A percentile compares a stretch with the other conserved stretches of the same genome.
phyloP scores from a whole-genome alignment of 2,888 invertebrate genomes.

The Eristalis pertinax region DNA sequence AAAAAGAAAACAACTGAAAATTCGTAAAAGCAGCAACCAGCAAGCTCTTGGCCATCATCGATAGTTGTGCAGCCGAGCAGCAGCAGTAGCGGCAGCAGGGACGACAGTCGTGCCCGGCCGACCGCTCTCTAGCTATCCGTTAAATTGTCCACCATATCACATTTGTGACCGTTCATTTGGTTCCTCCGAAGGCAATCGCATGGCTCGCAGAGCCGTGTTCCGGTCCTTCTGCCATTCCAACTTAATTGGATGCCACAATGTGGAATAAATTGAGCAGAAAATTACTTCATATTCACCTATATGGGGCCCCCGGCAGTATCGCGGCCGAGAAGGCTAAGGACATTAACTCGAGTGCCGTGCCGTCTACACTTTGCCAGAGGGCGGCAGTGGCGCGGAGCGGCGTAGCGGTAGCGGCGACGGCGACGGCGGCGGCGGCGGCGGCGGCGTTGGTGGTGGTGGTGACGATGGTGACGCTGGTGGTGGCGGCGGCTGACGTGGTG shows the following conservation, averaged over 20 bases:
- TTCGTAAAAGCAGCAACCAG: neutral
- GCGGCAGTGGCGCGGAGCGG: neutral
- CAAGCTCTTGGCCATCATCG: neutral
- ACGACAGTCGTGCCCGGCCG: slow-evolving; percentile 17
- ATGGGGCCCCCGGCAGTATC: slow-evolving; percentile 53
- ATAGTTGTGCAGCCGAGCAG: neutral
- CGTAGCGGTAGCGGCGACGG: neutral
- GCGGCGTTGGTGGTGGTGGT: neutral
- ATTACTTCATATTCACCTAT: slow-evolving; percentile 79
- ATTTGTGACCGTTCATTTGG: slow-evolving; percentile 73
- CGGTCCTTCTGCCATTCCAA: slow-evolving; percentile 74
- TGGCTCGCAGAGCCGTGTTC: slow-evolving; percentile 62
- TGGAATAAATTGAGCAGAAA: slow-evolving; percentile 82
- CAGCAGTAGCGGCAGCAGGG: neutral
- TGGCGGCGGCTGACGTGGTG: slow-evolving; percentile 26
- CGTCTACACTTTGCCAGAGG: slow-evolving; percentile 60
- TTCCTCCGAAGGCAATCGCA: slow-evolving; percentile 67
- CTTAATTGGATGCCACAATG: slow-evolving; percentile 81
- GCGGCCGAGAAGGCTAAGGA: slow-evolving; percentile 65
- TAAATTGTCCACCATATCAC: slow-evolving; percentile 72
- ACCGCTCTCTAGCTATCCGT: slow-evolving; percentile 49
- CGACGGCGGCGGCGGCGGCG: neutral
- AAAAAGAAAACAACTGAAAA: neutral
- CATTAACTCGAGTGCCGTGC: slow-evolving; percentile 68
- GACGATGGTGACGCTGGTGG: neutral